A percentile compares a stretch with the other conserved stretches of the same genome.
phyloP scores from a whole-genome alignment of 2,113 vertebrate genomes.

The Empidonax alnorum region DNA sequence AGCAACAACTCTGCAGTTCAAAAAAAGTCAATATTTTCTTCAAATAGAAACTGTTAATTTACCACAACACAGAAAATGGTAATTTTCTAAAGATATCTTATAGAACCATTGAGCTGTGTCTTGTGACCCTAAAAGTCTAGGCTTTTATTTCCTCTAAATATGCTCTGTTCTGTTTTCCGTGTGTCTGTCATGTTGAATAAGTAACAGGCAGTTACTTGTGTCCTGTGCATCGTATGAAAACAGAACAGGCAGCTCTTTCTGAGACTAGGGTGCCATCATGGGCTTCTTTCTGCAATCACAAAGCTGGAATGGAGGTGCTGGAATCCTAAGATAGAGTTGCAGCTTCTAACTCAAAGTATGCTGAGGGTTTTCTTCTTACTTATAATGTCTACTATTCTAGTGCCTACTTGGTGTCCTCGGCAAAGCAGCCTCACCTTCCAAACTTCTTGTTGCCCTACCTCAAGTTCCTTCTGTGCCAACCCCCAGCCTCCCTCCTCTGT shows the following conservation, averaged over 20 bases:
- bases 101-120: background rate
- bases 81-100: slow-evolving; percentile 25
- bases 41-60: slow-evolving; percentile 9
- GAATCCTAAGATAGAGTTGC: background rate
- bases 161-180: background rate
- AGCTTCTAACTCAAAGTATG: background rate
- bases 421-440: background rate
- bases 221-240: background rate
- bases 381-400: background rate
- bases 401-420: background rate
- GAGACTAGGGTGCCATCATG: background rate
- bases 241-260: slow-evolving; percentile 15
- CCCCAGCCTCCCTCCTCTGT: background rate
- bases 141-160: slow-evolving; percentile 57
- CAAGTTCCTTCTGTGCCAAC: background rate
- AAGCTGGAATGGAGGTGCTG: background rate
- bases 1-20: background rate
- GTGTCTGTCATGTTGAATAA: slow-evolving; percentile 17
- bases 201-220: slow-evolving; percentile 20
- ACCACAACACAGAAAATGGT: background rate
- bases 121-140: slow-evolving; percentile 1
- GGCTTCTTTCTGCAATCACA: background rate
- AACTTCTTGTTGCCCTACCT: background rate
- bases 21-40: slow-evolving; percentile 1
- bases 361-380: background rate